Evolutionary conservation across 2,797 vertebrate species (phyloP).

Genomic region (Chloroceryle inda): DNA sequence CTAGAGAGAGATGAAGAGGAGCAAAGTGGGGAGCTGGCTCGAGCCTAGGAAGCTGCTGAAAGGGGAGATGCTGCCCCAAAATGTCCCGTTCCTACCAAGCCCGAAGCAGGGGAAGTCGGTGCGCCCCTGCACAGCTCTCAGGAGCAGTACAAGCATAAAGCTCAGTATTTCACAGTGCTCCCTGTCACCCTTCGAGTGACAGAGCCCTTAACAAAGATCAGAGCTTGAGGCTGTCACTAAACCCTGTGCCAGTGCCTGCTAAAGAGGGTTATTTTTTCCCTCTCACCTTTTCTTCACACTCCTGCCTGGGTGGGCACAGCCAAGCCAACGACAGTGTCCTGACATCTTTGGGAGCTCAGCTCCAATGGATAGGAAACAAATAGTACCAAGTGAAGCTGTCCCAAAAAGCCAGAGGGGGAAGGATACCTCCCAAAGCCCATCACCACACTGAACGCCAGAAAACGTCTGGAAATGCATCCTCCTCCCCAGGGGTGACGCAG

Average conservation of each 20-base stretch:
- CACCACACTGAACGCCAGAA: background rate
- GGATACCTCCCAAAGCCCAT: background rate
- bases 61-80: background rate
- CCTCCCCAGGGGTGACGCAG: background rate
- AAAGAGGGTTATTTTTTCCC: background rate
- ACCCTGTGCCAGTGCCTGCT: background rate
- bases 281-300: background rate
- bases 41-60: accelerated
- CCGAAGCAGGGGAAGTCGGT: background rate
- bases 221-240: slow-evolving; percentile 29
- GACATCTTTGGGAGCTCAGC: background rate
- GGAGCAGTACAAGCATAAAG: background rate
- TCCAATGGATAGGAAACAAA: background rate
- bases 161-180: background rate
- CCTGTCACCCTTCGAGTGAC: slow-evolving; percentile 52
- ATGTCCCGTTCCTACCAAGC: accelerated
- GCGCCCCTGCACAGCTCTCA: background rate
- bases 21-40: background rate
- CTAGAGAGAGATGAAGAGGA: accelerated
- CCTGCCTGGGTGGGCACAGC: background rate
- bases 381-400: background rate
- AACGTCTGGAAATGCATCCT: background rate
- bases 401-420: accelerated
- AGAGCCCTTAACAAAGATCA: slow-evolving; percentile 67
- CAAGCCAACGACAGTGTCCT: background rate